Evolutionary conservation across 1,140 invertebrate genomes (phyloP).

Genomic region (Polypedilum vanderplanki): DNA sequence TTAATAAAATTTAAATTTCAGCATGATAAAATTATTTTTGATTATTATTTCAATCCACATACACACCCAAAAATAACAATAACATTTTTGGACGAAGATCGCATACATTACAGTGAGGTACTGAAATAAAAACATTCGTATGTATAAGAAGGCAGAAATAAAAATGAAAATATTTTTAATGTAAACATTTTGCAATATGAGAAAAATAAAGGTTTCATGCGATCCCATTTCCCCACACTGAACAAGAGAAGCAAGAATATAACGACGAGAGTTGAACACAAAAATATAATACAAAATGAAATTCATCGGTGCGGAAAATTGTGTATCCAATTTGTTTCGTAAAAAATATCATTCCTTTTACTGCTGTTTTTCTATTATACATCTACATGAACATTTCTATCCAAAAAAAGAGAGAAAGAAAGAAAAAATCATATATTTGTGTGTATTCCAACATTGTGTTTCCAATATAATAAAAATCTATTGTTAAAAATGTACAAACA

Average conservation of each 20-base stretch:
- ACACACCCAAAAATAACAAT: too few relatives aligned
- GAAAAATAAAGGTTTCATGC: background rate
- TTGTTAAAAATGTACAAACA: conserved; percentile 14
- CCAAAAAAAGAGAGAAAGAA: too few relatives aligned
- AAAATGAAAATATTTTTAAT: conserved; percentile 15
- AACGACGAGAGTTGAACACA: background rate
- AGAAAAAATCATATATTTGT: background rate
- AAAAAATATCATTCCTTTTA: conserved; percentile 20
- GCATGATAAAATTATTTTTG: too few relatives aligned
- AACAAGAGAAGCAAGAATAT: background rate
- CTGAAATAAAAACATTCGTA: too few relatives aligned
- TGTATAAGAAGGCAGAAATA: background rate
- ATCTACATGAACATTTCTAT: background rate
- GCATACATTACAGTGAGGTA: too few relatives aligned
- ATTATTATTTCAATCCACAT: too few relatives aligned
- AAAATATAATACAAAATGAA: conserved; percentile 27
- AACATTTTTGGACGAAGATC: too few relatives aligned
- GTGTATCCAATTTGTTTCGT: conserved; percentile 27
- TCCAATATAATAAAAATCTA: conserved; percentile 13
- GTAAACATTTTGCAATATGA: conserved; percentile 6
- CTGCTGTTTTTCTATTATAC: background rate
- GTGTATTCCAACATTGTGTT: conserved; percentile 17
- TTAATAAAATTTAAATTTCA: too few relatives aligned
- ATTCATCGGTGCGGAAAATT: conserved; percentile 19
- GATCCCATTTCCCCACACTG: background rate